Evolutionary conservation across 2,888 invertebrate genomes (phyloP).

Genomic region (Acronicta alni): DNA sequence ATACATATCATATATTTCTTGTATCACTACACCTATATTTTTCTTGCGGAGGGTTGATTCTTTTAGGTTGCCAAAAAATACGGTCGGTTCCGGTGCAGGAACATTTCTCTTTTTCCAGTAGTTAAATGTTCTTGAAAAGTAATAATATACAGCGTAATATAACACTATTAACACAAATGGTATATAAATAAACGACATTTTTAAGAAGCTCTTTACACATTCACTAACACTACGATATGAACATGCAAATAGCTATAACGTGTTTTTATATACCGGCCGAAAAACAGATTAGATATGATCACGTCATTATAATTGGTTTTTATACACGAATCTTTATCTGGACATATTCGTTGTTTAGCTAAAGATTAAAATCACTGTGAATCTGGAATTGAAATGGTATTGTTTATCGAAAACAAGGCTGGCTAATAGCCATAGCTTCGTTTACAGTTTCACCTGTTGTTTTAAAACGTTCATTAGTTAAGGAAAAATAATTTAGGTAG

Average conservation of each 20-base stretch:
- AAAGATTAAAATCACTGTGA: too few species aligned
- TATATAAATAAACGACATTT: constrained; percentile 37
- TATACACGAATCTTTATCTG: not conserved
- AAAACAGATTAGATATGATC: not conserved
- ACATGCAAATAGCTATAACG: not conserved
- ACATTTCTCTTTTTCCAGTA: constrained; percentile 71
- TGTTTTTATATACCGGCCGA: constrained; percentile 25
- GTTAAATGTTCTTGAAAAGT: constrained; percentile 67
- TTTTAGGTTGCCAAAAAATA: constrained; percentile 68
- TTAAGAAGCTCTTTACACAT: constrained; percentile 1
- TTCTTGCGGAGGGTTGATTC: constrained; percentile 58
- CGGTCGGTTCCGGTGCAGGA: constrained; percentile 60
- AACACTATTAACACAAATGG: constrained; percentile 31
- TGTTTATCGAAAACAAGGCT: too few species aligned
- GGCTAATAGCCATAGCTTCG: too few species aligned
- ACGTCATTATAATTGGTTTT: not conserved
- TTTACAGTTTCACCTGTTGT: too few species aligned
- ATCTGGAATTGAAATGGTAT: too few species aligned
- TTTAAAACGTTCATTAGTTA: too few species aligned
- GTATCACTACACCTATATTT: constrained; percentile 51
- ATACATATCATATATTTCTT: constrained; percentile 64
- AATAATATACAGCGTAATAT: constrained; percentile 55
- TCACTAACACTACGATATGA: constrained; percentile 1
- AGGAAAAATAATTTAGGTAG: too few species aligned
- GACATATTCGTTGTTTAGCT: not conserved